phyloP scores from a whole-genome alignment of 2,797 vertebrate genomes.

The Clarias pachynema region DNA sequence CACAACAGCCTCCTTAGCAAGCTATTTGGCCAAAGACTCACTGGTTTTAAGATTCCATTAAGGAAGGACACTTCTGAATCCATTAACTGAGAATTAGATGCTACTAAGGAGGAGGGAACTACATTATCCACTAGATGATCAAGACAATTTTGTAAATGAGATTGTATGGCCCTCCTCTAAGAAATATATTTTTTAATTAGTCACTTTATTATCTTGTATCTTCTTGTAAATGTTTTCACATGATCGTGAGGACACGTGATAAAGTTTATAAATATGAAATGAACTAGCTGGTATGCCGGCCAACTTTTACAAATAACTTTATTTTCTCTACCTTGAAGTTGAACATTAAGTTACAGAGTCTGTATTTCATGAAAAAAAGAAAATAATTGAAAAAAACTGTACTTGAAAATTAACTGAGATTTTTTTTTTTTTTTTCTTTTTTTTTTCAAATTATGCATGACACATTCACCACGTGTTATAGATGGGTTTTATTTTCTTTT shows the following conservation, averaged over 20 bases:
- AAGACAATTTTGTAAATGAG: slow-evolving; percentile 81
- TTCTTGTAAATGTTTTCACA: slow-evolving; percentile 82
- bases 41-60: slow-evolving; percentile 98
- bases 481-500: slow-evolving; percentile 52
- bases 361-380: slow-evolving; percentile 77
- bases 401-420: slow-evolving; percentile 84
- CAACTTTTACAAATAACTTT: slow-evolving; percentile 75
- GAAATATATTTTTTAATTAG: slow-evolving; percentile 81
- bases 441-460: slow-evolving; percentile 75
- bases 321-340: slow-evolving; percentile 73
- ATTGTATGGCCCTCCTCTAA: slow-evolving; percentile 89
- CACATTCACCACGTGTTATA: slow-evolving; percentile 72
- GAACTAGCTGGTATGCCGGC: slow-evolving; percentile 73
- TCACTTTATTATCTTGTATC: slow-evolving; percentile 84
- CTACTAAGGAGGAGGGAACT: slow-evolving; percentile 75
- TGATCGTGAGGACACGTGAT: slow-evolving; percentile 81
- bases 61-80: slow-evolving; percentile 92
- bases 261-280: slow-evolving; percentile 81
- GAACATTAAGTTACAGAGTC: slow-evolving; percentile 78
- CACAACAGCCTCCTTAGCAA: slow-evolving; percentile 97
- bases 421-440: slow-evolving; percentile 71
- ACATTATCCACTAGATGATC: slow-evolving; percentile 71
- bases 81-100: slow-evolving; percentile 77
- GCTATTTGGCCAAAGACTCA: slow-evolving; percentile 96
- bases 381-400: slow-evolving; percentile 70